Evolutionary conservation across 2,888 invertebrate species (phyloP).

Genomic region (Sphaerophoria rueppellii): DNA sequence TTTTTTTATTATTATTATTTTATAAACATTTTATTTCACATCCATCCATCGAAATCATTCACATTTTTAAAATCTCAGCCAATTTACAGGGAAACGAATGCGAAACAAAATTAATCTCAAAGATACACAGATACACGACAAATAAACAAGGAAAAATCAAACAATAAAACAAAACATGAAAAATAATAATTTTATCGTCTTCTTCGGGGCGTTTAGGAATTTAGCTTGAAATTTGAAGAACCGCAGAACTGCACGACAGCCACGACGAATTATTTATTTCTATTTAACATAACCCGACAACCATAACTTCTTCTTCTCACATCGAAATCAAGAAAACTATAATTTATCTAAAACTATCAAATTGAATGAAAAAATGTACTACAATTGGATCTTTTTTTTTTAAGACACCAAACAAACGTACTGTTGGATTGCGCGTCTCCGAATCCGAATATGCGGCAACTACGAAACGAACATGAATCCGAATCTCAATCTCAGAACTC

Average conservation of each 20-base stretch:
- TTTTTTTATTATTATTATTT: conserved; percentile 26
- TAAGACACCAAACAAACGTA: conserved; percentile 33
- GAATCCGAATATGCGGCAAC: background rate
- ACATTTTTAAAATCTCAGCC: conserved; percentile 47
- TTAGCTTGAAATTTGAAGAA: background rate
- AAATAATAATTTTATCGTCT: conserved; percentile 48
- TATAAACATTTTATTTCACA: conserved; percentile 46
- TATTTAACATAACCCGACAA: conserved; percentile 13
- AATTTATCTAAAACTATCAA: conserved; percentile 9
- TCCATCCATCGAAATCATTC: conserved; percentile 56
- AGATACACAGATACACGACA: conserved; percentile 42
- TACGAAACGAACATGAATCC: too few relatives aligned
- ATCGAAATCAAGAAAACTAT: conserved; percentile 4
- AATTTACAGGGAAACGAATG: conserved; percentile 25
- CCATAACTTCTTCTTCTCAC: conserved; percentile 44
- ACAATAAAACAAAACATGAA: conserved; percentile 21
- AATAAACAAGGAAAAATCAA: conserved; percentile 34
- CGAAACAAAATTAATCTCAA: conserved; percentile 14
- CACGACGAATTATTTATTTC: conserved; percentile 14
- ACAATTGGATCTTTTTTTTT: conserved; percentile 1
- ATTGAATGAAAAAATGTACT: conserved; percentile 15
- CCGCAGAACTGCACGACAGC: background rate
- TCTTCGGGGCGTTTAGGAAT: conserved; percentile 25
- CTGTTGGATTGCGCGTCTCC: conserved; percentile 68
- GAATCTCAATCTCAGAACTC: conserved; percentile 4